These are phyloP conservation scores for Drosophila persimilis DNA, from an alignment of 1,140 invertebrate species.

Conservation along the genomic window DNA sequence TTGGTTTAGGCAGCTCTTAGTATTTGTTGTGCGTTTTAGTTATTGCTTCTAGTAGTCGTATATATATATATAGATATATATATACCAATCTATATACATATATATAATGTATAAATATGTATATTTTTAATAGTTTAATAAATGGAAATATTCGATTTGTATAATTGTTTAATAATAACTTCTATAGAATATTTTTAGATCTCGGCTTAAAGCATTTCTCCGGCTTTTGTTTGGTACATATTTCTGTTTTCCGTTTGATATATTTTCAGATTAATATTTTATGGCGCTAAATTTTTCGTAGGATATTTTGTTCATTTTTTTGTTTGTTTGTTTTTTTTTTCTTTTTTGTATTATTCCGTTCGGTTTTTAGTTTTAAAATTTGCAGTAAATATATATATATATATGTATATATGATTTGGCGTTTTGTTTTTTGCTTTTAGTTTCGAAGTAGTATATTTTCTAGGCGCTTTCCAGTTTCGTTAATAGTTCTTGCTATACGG, in stretches of 20 bases:
- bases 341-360: no score
- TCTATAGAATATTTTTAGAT: constrained; percentile 4
- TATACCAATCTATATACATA: constrained; percentile 5
- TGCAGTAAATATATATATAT: no score
- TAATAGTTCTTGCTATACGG: neutral
- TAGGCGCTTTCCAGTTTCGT: constrained; percentile 33
- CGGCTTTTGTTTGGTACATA: neutral
- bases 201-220: neutral
- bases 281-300: no score
- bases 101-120: constrained; percentile 15
- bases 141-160: constrained; percentile 4
- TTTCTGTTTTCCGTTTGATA: neutral
- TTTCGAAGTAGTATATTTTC: constrained; percentile 13
- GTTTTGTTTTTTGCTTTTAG: constrained; percentile 10
- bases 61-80: constrained; percentile 5
- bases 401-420: neutral
- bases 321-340: neutral
- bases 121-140: constrained; percentile 7
- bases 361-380: neutral
- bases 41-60: constrained; percentile 1
- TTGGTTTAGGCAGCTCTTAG: constrained; percentile 34
- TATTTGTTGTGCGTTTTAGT: constrained; percentile 12
- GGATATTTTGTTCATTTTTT: no score
- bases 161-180: constrained; percentile 7
- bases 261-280: constrained; percentile 11